A percentile compares a stretch with the other conserved stretches of the same genome.
Conservation (phyloP, 23 tunicate species). For the Halocynthia roretzi region DNA sequence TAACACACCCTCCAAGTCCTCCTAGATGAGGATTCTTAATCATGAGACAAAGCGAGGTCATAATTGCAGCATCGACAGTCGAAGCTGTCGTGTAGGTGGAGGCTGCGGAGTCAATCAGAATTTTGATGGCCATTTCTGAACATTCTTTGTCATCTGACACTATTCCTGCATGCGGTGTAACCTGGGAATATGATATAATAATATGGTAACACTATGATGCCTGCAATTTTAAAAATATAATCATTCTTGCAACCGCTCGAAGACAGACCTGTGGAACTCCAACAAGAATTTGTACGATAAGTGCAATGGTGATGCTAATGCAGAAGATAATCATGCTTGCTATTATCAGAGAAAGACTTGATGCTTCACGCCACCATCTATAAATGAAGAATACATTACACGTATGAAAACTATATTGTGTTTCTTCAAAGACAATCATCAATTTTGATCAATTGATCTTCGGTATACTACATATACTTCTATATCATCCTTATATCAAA, state of each 20-base stretch:
- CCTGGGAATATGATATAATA: slow-evolving; percentile 6
- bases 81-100: slow-evolving; percentile 17
- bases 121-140: slow-evolving; percentile 28
- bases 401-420: neutral
- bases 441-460: neutral
- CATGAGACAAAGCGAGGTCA: slow-evolving; percentile 55
- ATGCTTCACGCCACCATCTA: slow-evolving; percentile 58
- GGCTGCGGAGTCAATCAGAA: slow-evolving; percentile 17
- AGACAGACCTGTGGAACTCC: slow-evolving; percentile 56
- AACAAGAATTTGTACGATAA: slow-evolving; percentile 51
- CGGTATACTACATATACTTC: neutral
- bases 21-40: slow-evolving; percentile 74
- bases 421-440: neutral
- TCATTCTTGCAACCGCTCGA: neutral
- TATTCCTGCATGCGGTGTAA: slow-evolving; percentile 67
- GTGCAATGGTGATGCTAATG: slow-evolving; percentile 65
- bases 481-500: neutral
- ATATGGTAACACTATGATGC: neutral
- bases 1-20: slow-evolving; percentile 74
- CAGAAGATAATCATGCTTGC: slow-evolving; percentile 60
- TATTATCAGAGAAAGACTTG: slow-evolving; percentile 46
- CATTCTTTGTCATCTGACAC: slow-evolving; percentile 42
- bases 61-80: slow-evolving; percentile 52
- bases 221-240: neutral
- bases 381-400: neutral